A percentile compares a stretch with the other conserved stretches of the same genome.
phyloP scores from a whole-genome alignment of 2,113 vertebrate species.

The Halichoeres trimaculatus region DNA sequence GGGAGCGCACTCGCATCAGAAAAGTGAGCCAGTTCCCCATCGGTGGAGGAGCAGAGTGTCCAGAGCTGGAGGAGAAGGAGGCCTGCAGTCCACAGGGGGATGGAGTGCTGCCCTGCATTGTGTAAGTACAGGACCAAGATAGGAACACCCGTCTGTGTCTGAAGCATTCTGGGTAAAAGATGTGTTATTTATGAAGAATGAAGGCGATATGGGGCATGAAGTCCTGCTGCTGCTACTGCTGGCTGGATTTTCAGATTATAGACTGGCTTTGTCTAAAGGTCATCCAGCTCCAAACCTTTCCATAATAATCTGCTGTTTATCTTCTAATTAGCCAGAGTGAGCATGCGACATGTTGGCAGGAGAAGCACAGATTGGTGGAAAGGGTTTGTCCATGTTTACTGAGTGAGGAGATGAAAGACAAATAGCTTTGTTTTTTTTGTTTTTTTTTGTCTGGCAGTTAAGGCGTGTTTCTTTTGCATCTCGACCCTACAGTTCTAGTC shows the following conservation, averaged over 20 bases:
- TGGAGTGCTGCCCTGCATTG: constrained; percentile 84
- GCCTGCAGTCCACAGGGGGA: constrained; percentile 88
- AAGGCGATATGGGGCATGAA: too few species aligned
- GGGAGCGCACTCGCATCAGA: constrained; percentile 85
- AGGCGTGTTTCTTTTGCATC: too few species aligned
- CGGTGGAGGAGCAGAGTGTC: constrained; percentile 87
- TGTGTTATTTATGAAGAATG: too few species aligned
- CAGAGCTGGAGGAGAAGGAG: constrained; percentile 89
- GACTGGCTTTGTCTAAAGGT: not conserved
- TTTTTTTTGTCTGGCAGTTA: too few species aligned
- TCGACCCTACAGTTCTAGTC: too few species aligned
- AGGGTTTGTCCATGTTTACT: too few species aligned
- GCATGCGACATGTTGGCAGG: too few species aligned
- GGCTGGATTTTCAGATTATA: not conserved
- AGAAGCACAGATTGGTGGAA: too few species aligned
- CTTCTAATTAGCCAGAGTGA: not conserved
- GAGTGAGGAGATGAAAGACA: too few species aligned
- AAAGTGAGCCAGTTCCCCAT: constrained; percentile 88
- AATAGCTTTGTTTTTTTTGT: too few species aligned
- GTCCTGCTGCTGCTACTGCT: not conserved
- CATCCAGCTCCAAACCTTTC: not conserved
- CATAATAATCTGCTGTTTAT: not conserved
- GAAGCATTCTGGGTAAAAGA: too few species aligned
- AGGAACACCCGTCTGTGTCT: not conserved
- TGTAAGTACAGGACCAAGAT: constrained; percentile 81